Evolutionary conservation across 2,888 invertebrate genomes (phyloP).

Genomic region (Ctenicera cuprea): DNA sequence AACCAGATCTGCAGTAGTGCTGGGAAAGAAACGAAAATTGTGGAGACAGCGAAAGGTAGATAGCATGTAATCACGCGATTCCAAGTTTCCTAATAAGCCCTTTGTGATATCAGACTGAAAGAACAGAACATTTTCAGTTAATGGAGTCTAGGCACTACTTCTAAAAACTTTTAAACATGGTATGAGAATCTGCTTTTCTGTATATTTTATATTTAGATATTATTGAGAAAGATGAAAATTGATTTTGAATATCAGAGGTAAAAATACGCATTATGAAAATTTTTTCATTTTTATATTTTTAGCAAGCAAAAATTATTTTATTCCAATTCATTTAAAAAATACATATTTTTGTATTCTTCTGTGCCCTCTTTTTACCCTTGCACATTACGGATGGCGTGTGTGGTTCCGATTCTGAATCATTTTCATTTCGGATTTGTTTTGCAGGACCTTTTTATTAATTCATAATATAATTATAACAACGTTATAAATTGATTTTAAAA

Average conservation of each 20-base stretch:
- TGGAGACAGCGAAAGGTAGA: conserved; percentile 60
- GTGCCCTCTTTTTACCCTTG: too few relatives aligned
- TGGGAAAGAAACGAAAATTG: conserved; percentile 51
- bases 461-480: too few relatives aligned
- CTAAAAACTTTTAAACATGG: conserved; percentile 23
- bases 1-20: conserved; percentile 15
- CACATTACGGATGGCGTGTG: too few relatives aligned
- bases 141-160: conserved; percentile 29
- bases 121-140: conserved; percentile 38
- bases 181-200: neutral
- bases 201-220: neutral
- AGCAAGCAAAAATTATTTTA: too few relatives aligned
- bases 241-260: neutral
- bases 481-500: too few relatives aligned
- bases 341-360: too few relatives aligned
- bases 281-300: too few relatives aligned
- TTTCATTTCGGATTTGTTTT: too few relatives aligned
- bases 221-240: neutral
- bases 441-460: too few relatives aligned
- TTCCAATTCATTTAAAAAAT: too few relatives aligned
- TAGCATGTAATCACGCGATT: conserved; percentile 61
- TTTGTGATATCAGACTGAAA: conserved; percentile 35
- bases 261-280: neutral
- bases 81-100: conserved; percentile 42
- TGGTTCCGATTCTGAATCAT: too few relatives aligned